Percentiles rank a stretch among this genome's conserved stretches.
These are phyloP conservation scores for Poliocrania exsul DNA, from an alignment of 2,797 vertebrate genomes.

Conservation along the genomic window DNA sequence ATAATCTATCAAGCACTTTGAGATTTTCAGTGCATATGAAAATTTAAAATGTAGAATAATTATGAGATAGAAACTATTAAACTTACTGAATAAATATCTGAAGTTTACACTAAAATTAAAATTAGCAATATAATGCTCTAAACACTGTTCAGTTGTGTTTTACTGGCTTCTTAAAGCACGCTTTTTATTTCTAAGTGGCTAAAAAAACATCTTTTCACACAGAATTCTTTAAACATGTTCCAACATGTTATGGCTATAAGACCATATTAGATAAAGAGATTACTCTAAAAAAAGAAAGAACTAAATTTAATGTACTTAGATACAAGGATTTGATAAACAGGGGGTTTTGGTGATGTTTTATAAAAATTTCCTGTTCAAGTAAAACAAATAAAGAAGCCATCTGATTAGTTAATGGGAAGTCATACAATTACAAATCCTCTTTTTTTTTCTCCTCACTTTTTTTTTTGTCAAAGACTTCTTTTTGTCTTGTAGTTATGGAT, in stretches of 20 bases:
- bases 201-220: background rate
- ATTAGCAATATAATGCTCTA: background rate
- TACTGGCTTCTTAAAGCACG: background rate
- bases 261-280: background rate
- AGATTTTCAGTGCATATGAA: background rate
- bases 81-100: background rate
- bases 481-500: background rate
- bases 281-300: background rate
- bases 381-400: background rate
- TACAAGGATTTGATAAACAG: background rate
- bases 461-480: background rate
- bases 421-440: background rate
- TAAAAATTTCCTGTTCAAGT: background rate
- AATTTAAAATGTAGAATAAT: background rate
- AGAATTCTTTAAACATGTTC: background rate
- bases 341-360: background rate
- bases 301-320: background rate
- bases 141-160: background rate
- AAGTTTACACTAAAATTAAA: background rate
- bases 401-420: background rate
- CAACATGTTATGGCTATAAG: background rate
- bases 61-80: background rate
- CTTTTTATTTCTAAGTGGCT: background rate
- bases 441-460: rapidly evolving
- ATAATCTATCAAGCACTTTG: background rate